Percentiles rank a stretch among this genome's conserved stretches.
Conservation (phyloP, 2,113 vertebrate species). For the Puma concolor region DNA sequence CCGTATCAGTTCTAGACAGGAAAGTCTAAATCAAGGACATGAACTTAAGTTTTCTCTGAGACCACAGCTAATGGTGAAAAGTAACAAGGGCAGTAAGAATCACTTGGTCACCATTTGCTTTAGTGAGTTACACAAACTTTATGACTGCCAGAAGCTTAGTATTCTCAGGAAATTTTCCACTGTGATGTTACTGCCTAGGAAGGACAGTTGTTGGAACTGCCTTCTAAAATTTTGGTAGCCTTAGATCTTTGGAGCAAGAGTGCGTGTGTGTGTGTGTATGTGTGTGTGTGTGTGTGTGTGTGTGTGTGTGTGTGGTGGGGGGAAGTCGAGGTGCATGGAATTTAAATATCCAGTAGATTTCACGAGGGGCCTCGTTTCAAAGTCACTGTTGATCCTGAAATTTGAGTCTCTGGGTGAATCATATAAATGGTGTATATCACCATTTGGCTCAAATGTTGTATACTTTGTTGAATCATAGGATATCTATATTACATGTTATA, state of each 20-base stretch:
- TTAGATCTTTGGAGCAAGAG: neutral
- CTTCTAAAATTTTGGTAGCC: neutral
- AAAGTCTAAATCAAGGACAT: neutral
- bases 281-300: neutral
- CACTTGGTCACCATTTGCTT: neutral
- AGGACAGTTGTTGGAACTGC: neutral
- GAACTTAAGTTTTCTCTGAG: neutral
- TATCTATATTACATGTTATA: neutral
- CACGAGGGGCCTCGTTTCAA: neutral
- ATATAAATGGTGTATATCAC: neutral
- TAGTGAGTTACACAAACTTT: neutral
- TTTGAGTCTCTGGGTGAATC: neutral
- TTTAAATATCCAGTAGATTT: neutral
- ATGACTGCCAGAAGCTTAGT: neutral
- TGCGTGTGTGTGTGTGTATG: too few species aligned
- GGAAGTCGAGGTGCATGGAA: neutral
- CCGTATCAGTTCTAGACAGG: neutral
- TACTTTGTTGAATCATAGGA: neutral
- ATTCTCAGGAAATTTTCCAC: neutral
- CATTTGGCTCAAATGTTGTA: neutral
- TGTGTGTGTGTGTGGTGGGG: neutral
- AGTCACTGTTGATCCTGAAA: neutral
- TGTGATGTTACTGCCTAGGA: neutral
- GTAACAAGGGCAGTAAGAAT: neutral
- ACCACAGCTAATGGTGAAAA: neutral